Evolutionary conservation across 2,113 vertebrate species (phyloP).

Genomic region (Hucho hucho): DNA sequence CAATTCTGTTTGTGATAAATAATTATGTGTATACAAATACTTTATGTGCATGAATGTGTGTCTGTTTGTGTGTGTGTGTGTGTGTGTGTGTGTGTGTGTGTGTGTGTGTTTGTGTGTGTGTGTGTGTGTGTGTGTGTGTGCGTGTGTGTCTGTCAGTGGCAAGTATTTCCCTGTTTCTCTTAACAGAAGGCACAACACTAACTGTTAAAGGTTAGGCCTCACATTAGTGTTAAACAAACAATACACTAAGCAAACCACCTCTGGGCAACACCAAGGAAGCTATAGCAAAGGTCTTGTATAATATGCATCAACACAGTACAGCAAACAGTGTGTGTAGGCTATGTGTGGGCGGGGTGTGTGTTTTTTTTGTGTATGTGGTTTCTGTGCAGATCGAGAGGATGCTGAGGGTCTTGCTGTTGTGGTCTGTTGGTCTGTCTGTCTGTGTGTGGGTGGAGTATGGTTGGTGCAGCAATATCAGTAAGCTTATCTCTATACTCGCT

Average conservation of each 20-base stretch:
- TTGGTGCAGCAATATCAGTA: too few species aligned
- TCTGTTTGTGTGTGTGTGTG: not conserved
- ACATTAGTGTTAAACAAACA: not conserved
- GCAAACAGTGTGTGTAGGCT: not conserved
- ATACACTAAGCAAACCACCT: not conserved
- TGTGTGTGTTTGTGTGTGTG: too few species aligned
- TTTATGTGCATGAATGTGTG: not conserved
- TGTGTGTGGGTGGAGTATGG: not conserved
- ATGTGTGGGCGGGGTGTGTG: constrained; percentile 8
- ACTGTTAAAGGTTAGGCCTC: not conserved
- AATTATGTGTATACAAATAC: too few species aligned
- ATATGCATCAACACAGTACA: not conserved
- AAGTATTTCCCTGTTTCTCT: not conserved
- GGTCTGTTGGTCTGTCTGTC: not conserved
- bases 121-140: too few species aligned
- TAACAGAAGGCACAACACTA: not conserved
- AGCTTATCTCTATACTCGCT: too few species aligned
- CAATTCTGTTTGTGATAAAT: too few species aligned
- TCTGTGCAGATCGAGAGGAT: not conserved
- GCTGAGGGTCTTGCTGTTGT: not conserved
- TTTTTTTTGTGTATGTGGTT: not conserved
- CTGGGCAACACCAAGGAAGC: not conserved
- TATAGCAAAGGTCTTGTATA: not conserved
- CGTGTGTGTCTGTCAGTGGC: not conserved
- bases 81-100: not conserved